phyloP scores from a whole-genome alignment of 1,140 invertebrate genomes.

The Drosophila sucinea region DNA sequence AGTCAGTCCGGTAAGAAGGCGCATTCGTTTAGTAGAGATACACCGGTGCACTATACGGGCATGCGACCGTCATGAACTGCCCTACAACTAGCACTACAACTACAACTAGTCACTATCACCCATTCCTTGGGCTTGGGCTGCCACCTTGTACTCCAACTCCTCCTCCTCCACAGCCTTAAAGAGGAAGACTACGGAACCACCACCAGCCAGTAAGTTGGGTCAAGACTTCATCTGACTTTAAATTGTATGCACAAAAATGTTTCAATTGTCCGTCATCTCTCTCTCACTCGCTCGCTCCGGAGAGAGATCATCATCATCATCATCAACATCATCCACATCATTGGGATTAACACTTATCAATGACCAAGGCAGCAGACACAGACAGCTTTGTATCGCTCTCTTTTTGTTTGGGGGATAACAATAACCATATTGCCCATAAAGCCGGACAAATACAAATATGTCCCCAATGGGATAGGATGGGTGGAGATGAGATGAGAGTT shows the following conservation, averaged over 20 bases:
- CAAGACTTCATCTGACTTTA: slow-evolving; percentile 25
- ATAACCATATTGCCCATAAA: slow-evolving; percentile 46
- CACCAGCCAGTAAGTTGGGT: slow-evolving; percentile 3
- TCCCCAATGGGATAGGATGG: slow-evolving; percentile 26
- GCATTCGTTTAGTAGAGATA: slow-evolving; percentile 86
- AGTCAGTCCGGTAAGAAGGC: slow-evolving; percentile 86
- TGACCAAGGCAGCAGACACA: slow-evolving; percentile 3
- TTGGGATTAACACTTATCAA: slow-evolving; percentile 12
- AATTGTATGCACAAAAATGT: slow-evolving; percentile 19
- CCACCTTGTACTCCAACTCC: neutral
- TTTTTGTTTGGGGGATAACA: neutral
- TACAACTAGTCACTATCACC: neutral
- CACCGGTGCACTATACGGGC: slow-evolving; percentile 82
- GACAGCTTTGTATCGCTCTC: neutral
- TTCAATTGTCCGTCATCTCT: slow-evolving; percentile 12
- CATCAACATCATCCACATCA: neutral
- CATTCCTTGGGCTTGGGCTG: neutral
- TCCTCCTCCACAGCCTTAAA: neutral
- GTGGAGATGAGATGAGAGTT: too few relatives aligned
- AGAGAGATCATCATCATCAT: neutral
- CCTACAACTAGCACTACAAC: neutral
- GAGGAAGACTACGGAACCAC: neutral
- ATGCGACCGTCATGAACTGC: slow-evolving; percentile 77
- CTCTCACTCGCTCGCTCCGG: too few relatives aligned
- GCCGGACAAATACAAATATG: slow-evolving; percentile 66